Evolutionary conservation across 35 echinoderm and acorn worm genomes (phyloP).

Genomic region (Lytechinus pictus): DNA sequence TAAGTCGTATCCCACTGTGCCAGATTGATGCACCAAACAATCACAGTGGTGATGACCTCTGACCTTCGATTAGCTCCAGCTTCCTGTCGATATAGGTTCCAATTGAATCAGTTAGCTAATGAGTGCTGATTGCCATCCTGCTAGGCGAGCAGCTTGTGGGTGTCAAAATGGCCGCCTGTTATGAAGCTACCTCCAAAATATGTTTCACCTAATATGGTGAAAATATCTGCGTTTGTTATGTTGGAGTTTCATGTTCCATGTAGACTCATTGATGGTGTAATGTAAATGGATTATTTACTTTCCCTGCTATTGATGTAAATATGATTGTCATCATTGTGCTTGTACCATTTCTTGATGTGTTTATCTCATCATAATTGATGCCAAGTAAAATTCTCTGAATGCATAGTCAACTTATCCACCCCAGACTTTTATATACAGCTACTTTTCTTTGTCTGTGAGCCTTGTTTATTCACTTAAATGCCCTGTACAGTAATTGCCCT

Average conservation of each 20-base stretch:
- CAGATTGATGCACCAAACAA: constrained; percentile 11
- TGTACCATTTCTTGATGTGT: not conserved
- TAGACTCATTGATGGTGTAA: not conserved
- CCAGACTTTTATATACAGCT: not conserved
- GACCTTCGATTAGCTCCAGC: constrained; percentile 35
- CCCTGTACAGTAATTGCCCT: constrained; percentile 3
- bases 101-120: constrained; percentile 13
- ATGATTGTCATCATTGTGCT: not conserved
- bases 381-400: not conserved
- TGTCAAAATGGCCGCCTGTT: not conserved
- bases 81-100: constrained; percentile 44
- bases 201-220: not conserved
- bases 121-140: constrained; percentile 17
- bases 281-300: not conserved
- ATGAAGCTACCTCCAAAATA: not conserved
- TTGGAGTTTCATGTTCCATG: not conserved
- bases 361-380: not conserved
- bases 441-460: not conserved
- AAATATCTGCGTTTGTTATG: constrained; percentile 5
- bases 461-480: not conserved
- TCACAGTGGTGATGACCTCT: constrained; percentile 16
- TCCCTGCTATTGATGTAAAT: not conserved
- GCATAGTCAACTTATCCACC: not conserved
- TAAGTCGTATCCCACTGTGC: not conserved
- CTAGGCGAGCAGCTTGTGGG: not conserved